A percentile compares a stretch with the other conserved stretches of the same genome.
Evolutionary conservation across 2,888 invertebrate species (phyloP).

Genomic region (Stenolophus ochropezus): DNA sequence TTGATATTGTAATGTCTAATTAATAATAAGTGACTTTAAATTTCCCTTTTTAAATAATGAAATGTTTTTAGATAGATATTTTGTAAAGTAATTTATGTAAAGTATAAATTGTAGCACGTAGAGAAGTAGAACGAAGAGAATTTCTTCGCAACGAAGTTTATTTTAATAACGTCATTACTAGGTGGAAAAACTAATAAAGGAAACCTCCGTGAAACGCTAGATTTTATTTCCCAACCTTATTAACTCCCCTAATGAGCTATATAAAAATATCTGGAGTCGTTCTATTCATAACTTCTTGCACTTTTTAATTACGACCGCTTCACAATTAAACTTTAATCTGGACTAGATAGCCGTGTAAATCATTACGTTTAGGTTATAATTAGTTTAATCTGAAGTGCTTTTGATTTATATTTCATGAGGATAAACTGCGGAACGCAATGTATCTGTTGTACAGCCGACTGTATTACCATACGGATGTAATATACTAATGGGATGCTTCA

Average conservation of each 20-base stretch:
- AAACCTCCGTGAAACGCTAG: background rate
- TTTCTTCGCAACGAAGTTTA: background rate
- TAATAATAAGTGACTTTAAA: no score
- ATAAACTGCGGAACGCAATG: background rate
- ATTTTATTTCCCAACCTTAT: conserved; percentile 2
- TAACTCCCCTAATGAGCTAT: background rate
- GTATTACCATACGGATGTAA: background rate
- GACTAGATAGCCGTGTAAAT: conserved; percentile 6
- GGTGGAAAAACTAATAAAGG: background rate
- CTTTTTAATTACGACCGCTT: conserved; percentile 16
- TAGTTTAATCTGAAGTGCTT: conserved; percentile 3
- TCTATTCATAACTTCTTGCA: background rate
- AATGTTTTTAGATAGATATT: no score
- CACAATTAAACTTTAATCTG: conserved; percentile 20
- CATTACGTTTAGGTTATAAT: conserved; percentile 26
- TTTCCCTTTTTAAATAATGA: no score
- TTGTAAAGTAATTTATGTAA: no score
- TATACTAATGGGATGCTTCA: background rate
- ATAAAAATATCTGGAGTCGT: background rate
- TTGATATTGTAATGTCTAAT: no score
- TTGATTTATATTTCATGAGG: conserved; percentile 22
- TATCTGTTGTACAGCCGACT: background rate
- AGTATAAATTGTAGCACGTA: no score
- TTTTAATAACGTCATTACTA: conserved; percentile 6
- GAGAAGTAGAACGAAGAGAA: no score